Evolutionary conservation across 2,888 invertebrate species (phyloP), one percentile per base, ranked within the genome.

Genomic region (Theretra japonica): DNA sequence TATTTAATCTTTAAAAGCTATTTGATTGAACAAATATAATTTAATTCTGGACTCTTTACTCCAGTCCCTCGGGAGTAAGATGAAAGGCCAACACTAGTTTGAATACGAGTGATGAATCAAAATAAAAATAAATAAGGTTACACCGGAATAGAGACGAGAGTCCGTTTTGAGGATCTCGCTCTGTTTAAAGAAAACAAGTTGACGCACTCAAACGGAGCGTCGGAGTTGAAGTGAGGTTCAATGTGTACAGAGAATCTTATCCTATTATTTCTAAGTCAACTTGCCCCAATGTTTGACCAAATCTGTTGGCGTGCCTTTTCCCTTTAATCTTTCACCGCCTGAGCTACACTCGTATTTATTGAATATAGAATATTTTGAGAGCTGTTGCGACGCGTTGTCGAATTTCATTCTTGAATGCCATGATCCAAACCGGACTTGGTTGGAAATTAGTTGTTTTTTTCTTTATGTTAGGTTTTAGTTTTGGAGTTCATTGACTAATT

Each of bases 211-310:
- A 92, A 90, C 88, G 89, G 86, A 87, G 88, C 89, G 85, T 89
- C 84, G 86, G 83, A 86, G 85, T 82, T 92, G 86, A 90, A 93
- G 92, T 90, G 86, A 88, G 90, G 91, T 88, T 82, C 77, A 77
- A 74, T 85, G 83, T 93, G 89, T 92, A 87, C 90, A 83, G 82
- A 92, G 89, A 90, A 91, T 90, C 92, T 92, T 88, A 91, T 91
- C 89, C 91, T 93, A 92, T 94, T 93, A 93, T 93, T 92, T 93
- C 92, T 91, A 91, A 91, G 91, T 89, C 91, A 90, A 90, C 87
- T 86, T 86, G 84, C 82, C 85, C 86, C 85, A 83, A 87, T 93
- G 88, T 93, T 94, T 94, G 90, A 90, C 87, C 88, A 92, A 92
- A 91, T 91, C 90, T 91, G 85, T 92, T 87, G 88, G 88, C 87